Evolutionary conservation across 2,113 vertebrate genomes (phyloP).

Genomic region (Polypterus bichir): DNA sequence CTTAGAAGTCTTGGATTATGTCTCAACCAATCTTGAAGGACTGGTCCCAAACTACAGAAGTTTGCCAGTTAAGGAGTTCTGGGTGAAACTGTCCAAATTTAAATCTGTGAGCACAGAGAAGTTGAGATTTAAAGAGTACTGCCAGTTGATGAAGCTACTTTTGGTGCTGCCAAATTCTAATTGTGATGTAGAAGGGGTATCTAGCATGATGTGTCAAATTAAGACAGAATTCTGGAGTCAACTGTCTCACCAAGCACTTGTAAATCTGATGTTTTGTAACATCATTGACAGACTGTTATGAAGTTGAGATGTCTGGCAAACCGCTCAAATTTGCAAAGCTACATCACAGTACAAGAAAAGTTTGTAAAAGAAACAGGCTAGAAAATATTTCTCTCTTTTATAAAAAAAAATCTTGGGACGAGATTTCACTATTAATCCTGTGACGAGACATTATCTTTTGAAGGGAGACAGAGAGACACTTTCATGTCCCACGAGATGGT

Average conservation of each 20-base stretch:
- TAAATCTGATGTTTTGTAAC: not conserved
- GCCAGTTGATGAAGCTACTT: constrained; percentile 17
- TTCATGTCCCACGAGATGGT: too few species aligned
- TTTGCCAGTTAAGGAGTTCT: constrained; percentile 22
- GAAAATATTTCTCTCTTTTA: too few species aligned
- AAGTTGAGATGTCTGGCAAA: not conserved
- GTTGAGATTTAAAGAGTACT: constrained; percentile 14
- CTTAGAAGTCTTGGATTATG: constrained; percentile 18
- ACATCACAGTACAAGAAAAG: too few species aligned
- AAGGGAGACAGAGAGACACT: too few species aligned
- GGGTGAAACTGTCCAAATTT: constrained; percentile 21
- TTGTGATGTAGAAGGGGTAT: constrained; percentile 21
- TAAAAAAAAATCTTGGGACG: too few species aligned
- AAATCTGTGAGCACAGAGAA: constrained; percentile 21
- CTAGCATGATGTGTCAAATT: constrained; percentile 20
- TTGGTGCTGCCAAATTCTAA: constrained; percentile 23
- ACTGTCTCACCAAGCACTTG: constrained; percentile 4
- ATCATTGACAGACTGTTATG: constrained; percentile 4
- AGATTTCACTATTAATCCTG: too few species aligned
- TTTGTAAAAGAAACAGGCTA: too few species aligned
- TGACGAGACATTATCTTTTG: too few species aligned
- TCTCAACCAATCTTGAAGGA: constrained; percentile 20
- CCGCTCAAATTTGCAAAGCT: too few species aligned
- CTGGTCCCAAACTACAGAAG: constrained; percentile 21
- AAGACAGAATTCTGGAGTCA: constrained; percentile 21